A percentile compares a stretch with the other conserved stretches of the same genome.
These are phyloP conservation scores for Chionoecetes opilio DNA, from an alignment of 1,140 invertebrate genomes.

Conservation along the genomic window DNA sequence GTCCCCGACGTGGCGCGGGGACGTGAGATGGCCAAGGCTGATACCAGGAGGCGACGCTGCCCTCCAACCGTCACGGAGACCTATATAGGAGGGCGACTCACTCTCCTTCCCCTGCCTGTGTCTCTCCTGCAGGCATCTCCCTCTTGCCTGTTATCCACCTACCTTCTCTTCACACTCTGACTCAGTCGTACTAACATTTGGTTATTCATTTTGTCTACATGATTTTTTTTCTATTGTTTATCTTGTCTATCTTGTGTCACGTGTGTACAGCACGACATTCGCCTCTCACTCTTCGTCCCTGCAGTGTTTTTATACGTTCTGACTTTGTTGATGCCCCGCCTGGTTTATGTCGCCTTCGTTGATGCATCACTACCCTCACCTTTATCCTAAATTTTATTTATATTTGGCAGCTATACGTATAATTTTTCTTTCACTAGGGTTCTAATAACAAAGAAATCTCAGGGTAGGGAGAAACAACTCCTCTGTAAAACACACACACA, in stretches of 20 bases:
- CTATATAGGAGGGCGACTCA: too few species aligned
- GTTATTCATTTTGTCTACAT: too few species aligned
- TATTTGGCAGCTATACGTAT: neutral
- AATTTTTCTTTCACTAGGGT: neutral
- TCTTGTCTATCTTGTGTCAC: too few species aligned
- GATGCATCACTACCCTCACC: neutral
- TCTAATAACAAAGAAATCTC: neutral
- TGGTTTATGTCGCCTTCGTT: neutral
- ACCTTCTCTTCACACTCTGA: too few species aligned
- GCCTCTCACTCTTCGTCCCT: too few species aligned
- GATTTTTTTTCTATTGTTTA: too few species aligned
- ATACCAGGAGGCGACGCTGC: neutral
- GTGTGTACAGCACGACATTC: too few species aligned
- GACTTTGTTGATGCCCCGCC: neutral
- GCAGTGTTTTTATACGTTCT: neutral
- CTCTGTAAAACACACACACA: neutral
- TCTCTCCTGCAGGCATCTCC: too few species aligned
- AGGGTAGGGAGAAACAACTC: neutral
- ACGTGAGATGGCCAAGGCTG: neutral
- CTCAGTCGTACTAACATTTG: too few species aligned
- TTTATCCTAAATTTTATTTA: neutral
- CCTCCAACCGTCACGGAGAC: neutral
- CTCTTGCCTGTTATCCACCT: too few species aligned
- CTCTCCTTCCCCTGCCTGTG: too few species aligned
- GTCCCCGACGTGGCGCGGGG: constrained; percentile 20